A percentile compares a stretch with the other conserved stretches of the same genome.
Evolutionary conservation across 2,888 invertebrate genomes (phyloP).

Genomic region (Sialis fuliginosa): DNA sequence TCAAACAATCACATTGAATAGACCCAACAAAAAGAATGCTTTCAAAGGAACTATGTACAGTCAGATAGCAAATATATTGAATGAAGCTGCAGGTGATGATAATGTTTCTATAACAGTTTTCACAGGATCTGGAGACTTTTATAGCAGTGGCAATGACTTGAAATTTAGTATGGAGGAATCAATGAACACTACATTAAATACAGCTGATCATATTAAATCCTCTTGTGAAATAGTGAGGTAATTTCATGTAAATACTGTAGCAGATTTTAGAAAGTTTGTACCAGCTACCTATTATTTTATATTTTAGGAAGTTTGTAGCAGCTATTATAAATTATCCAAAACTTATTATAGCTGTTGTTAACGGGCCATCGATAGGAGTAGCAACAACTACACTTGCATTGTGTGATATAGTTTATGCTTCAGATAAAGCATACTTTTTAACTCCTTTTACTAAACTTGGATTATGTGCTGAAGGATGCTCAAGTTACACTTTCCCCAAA

Average conservation of each 20-base stretch:
- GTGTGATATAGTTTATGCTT: slow-evolving; percentile 77
- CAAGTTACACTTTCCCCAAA: slow-evolving; percentile 67
- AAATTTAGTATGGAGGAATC: neutral
- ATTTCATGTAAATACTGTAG: neutral
- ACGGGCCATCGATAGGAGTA: slow-evolving; percentile 90
- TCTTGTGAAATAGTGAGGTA: neutral
- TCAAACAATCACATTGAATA: slow-evolving; percentile 47
- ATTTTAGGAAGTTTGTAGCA: slow-evolving; percentile 44
- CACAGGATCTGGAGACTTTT: slow-evolving; percentile 67
- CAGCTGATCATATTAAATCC: too few relatives aligned
- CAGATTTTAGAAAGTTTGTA: neutral
- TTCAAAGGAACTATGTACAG: slow-evolving; percentile 48
- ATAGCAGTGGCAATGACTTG: slow-evolving; percentile 72
- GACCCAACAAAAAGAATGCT: slow-evolving; percentile 68
- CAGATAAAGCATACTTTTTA: slow-evolving; percentile 69
- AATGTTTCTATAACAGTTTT: slow-evolving; percentile 50
- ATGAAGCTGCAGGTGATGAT: slow-evolving; percentile 48
- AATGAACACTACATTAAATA: neutral
- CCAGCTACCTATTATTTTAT: neutral
- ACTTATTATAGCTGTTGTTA: slow-evolving; percentile 68
- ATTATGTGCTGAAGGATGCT: slow-evolving; percentile 77
- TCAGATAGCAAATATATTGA: slow-evolving; percentile 41
- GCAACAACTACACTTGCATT: slow-evolving; percentile 68
- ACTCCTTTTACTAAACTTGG: slow-evolving; percentile 79
- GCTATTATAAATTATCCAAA: slow-evolving; percentile 79